A percentile compares a stretch with the other conserved stretches of the same genome.
Evolutionary conservation across 2,113 vertebrate genomes (phyloP).

Genomic region (Ciconia boyciana): DNA sequence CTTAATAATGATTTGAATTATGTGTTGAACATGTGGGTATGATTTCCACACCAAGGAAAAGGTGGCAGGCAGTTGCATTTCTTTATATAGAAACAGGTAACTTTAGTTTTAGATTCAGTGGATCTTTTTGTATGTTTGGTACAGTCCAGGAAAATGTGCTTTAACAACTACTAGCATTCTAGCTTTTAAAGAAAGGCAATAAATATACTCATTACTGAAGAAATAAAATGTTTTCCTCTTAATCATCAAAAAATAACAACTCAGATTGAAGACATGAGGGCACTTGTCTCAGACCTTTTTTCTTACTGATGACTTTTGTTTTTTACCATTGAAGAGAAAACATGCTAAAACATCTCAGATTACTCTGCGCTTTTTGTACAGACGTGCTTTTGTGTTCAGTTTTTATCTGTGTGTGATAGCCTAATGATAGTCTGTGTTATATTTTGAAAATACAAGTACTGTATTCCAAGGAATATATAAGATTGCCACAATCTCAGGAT

Average conservation of each 20-base stretch:
- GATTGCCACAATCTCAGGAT: neutral
- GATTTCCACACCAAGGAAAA: neutral
- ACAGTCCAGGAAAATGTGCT: neutral
- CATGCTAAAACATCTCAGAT: neutral
- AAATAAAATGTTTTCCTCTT: conserved; percentile 7
- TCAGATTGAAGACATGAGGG: neutral
- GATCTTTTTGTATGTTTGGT: neutral
- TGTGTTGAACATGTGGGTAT: neutral
- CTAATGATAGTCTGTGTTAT: neutral
- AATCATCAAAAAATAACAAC: neutral
- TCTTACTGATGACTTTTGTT: neutral
- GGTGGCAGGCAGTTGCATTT: neutral
- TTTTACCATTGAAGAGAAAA: neutral
- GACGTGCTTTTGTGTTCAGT: neutral
- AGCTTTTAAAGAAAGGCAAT: neutral
- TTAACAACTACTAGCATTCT: neutral
- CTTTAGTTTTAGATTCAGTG: neutral
- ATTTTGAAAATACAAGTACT: neutral
- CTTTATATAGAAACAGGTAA: neutral
- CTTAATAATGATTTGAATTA: neutral
- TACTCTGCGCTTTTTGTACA: neutral
- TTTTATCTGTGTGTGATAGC: neutral
- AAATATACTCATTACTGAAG: neutral
- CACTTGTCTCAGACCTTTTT: neutral
- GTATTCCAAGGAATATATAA: neutral